Evolutionary conservation across 2,888 invertebrate species (phyloP).

Genomic region (Siphonodentalium dalli): DNA sequence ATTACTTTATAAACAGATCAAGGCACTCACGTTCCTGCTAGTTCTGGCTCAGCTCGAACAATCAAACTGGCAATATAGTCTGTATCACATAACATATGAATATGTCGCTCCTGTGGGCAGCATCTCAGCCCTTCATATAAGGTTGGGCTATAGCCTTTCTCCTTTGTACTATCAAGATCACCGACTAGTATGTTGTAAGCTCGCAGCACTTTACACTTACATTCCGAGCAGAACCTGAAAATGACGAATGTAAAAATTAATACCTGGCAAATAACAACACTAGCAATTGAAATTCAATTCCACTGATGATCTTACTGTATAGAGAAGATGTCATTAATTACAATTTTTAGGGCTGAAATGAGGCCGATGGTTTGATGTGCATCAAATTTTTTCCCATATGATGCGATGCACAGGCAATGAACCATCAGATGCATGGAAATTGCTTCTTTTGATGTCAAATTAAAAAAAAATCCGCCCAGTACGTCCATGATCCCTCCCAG

Average conservation of each 20-base stretch:
- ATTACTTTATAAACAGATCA: no score
- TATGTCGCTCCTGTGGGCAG: constrained; percentile 84
- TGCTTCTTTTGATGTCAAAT: no score
- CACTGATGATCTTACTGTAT: no score
- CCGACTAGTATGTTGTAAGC: constrained; percentile 87
- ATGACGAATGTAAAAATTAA: background rate
- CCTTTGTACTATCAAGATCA: constrained; percentile 77
- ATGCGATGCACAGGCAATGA: no score
- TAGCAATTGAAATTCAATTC: no score
- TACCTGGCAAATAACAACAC: background rate
- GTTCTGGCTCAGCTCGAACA: constrained; percentile 88
- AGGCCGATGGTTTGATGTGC: no score
- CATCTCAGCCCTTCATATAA: constrained; percentile 80
- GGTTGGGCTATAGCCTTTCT: constrained; percentile 87
- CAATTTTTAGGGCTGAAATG: no score
- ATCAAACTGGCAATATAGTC: constrained; percentile 89
- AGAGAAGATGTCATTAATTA: no score
- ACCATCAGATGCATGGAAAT: no score
- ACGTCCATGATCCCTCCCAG: no score
- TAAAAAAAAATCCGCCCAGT: no score
- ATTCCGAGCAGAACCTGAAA: constrained; percentile 84
- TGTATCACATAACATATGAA: constrained; percentile 86
- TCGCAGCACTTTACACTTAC: constrained; percentile 85
- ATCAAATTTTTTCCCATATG: no score
- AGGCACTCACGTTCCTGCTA: constrained; percentile 77